Evolutionary conservation across 92 coral and sea anemone genomes (phyloP).

Genomic region (Porites divaricata): DNA sequence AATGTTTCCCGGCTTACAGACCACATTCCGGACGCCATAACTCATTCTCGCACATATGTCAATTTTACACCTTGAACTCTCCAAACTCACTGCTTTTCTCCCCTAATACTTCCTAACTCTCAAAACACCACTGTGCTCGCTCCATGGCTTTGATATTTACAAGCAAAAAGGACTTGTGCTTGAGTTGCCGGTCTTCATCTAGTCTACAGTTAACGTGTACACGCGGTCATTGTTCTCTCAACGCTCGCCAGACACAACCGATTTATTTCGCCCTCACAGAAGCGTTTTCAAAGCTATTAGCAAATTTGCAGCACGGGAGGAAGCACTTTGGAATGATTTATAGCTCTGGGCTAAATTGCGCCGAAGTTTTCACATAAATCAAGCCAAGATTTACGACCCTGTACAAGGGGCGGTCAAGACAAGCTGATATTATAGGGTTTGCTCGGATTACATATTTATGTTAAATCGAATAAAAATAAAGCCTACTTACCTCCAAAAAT

Average conservation of each 20-base stretch:
- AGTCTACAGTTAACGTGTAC: slow-evolving; percentile 9
- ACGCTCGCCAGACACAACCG: not conserved
- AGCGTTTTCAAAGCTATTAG: slow-evolving; percentile 48
- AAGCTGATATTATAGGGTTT: slow-evolving; percentile 25
- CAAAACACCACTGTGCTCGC: not conserved
- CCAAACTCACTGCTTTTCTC: slow-evolving; percentile 58
- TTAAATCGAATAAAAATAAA: slow-evolving; percentile 18
- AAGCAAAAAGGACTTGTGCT: not conserved
- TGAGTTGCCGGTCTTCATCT: not conserved
- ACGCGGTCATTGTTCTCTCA: slow-evolving; percentile 27
- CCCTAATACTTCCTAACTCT: slow-evolving; percentile 76
- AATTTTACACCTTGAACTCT: slow-evolving; percentile 71
- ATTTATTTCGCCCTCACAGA: slow-evolving; percentile 48
- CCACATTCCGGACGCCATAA: slow-evolving; percentile 72
- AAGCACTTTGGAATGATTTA: slow-evolving; percentile 70
- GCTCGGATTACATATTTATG: slow-evolving; percentile 68
- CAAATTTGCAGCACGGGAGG: slow-evolving; percentile 41
- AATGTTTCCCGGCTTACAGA: slow-evolving; percentile 52
- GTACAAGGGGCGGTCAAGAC: slow-evolving; percentile 46
- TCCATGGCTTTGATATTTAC: not conserved
- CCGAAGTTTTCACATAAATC: slow-evolving; percentile 86
- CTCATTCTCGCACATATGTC: slow-evolving; percentile 84
- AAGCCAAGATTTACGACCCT: slow-evolving; percentile 45
- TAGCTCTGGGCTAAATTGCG: slow-evolving; percentile 48
- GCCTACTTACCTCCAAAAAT: slow-evolving; percentile 30